Base-by-base conservation (phyloP, 2,113 vertebrate genomes). In the Pangasianodon gigas region DNA sequence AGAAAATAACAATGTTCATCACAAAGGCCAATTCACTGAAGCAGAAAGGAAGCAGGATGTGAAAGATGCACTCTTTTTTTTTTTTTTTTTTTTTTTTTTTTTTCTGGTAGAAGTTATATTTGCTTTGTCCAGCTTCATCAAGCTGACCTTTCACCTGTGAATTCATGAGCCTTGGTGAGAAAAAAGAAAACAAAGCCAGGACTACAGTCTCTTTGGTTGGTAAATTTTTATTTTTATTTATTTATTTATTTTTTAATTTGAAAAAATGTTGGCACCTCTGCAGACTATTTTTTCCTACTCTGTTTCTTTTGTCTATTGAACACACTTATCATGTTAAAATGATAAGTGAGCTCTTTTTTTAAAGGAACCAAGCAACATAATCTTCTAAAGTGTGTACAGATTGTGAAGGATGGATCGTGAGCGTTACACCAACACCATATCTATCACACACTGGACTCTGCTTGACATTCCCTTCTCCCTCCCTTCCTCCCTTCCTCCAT, bases 391-490 rank as follows among this genome's bases (percentile, higher is more conserved):
- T 83, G 87, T 83, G 77, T 71, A 44, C 81, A 56, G 65, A 83
- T 82, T 89, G 87, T 84, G 87, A 89, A 2, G 51, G 51, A 84
- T 84, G 52, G 37, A 41, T 83, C 6, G 16, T 2, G 19, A 41
- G 82, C 24, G 46, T 62, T 14, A 84, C 37, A 46, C 81, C 32
- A 58, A 83, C 81, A 83, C 82, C 65, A 89, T 41, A 89, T 83
- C 80, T 21, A 82, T 84, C 87, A 84, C 65, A 24, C 51, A 2
- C 51, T 89, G 80, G 62, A 84, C 16, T 7, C 71, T 56, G 54
- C 29, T 74, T 58, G 87, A 82, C 87, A 74, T 87, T 67, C 14
- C 65, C 56, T 44, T 37, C n/a, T 58, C n/a, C n/a, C 65, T 54
- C 83, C 58, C 26, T 21, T 11, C 37, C 21, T 51, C 60, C 26